Conservation (phyloP, 1,140 invertebrate genomes). For the Protaetia brevitarsis region DNA sequence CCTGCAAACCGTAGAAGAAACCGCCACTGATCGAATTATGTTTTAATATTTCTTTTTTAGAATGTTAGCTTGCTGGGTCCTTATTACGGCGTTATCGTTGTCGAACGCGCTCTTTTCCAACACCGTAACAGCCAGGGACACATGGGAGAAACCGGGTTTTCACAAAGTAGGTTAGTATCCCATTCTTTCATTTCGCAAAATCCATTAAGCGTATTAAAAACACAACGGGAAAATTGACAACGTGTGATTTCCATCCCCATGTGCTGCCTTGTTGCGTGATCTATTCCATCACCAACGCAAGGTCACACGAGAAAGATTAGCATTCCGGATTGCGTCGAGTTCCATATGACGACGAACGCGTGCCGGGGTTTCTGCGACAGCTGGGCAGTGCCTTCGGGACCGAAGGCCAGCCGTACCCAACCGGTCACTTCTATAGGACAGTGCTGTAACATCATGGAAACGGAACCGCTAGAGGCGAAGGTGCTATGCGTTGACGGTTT, state of each 20-base stretch:
- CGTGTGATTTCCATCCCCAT: neutral
- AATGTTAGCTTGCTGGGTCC: constrained; percentile 46
- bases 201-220: neutral
- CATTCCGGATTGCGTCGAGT: constrained; percentile 80
- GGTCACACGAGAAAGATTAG: constrained; percentile 75
- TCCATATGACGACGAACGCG: constrained; percentile 80
- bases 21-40: too few species aligned
- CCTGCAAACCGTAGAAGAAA: neutral
- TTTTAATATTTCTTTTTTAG: constrained; percentile 32
- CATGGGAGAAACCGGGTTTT: constrained; percentile 59
- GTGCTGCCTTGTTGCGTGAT: too few species aligned
- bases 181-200: neutral
- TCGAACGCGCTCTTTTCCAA: constrained; percentile 37
- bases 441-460: constrained; percentile 86
- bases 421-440: constrained; percentile 81
- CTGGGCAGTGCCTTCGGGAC: constrained; percentile 67
- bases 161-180: constrained; percentile 58
- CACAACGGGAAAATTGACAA: neutral
- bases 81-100: constrained; percentile 39
- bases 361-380: constrained; percentile 84
- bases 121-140: constrained; percentile 40
- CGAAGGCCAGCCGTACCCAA: constrained; percentile 63
- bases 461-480: constrained; percentile 67
- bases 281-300: constrained; percentile 44
- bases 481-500: constrained; percentile 75